A percentile compares a stretch with the other conserved stretches of the same genome.
These are phyloP conservation scores for Amblyraja radiata DNA, from an alignment of 2,797 vertebrate species.

Conservation along the genomic window DNA sequence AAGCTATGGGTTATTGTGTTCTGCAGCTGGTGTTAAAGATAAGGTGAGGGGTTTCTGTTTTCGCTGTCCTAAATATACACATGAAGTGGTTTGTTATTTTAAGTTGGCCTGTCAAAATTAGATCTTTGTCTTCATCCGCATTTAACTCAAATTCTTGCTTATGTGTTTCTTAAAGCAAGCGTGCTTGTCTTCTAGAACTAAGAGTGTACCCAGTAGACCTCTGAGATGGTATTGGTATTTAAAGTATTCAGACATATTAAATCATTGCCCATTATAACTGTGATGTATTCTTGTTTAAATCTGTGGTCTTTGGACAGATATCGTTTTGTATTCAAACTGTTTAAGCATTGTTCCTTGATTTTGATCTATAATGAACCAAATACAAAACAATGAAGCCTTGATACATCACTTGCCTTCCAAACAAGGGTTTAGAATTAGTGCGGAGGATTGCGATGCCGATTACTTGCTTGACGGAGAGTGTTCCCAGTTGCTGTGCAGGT, in stretches of 20 bases:
- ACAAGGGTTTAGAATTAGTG: background rate
- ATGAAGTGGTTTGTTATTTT: background rate
- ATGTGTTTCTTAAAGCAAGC: conserved; percentile 10
- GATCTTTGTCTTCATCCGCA: conserved; percentile 10
- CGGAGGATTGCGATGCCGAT: background rate
- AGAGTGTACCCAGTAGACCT: conserved; percentile 12
- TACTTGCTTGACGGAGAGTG: no score
- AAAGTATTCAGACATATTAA: conserved; percentile 33
- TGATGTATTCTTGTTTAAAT: conserved; percentile 35
- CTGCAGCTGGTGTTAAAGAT: conserved; percentile 15
- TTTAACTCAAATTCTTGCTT: conserved; percentile 21
- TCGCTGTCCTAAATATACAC: background rate
- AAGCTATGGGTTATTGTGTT: conserved; percentile 20
- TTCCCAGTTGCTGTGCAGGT: conserved; percentile 11
- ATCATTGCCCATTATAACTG: conserved; percentile 37
- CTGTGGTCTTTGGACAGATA: conserved; percentile 23
- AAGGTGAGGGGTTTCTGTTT: background rate
- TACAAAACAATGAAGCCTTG: conserved; percentile 28
- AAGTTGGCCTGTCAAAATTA: conserved; percentile 14
- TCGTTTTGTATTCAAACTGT: conserved; percentile 34
- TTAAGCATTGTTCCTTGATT: conserved; percentile 14
- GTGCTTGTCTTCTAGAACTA: conserved; percentile 23
- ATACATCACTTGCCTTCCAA: conserved; percentile 33
- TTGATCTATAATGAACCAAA: conserved; percentile 24
- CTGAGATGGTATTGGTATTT: conserved; percentile 32